Evolutionary conservation across 2,113 vertebrate genomes (phyloP).

Genomic region (Plestiodon gilberti): DNA sequence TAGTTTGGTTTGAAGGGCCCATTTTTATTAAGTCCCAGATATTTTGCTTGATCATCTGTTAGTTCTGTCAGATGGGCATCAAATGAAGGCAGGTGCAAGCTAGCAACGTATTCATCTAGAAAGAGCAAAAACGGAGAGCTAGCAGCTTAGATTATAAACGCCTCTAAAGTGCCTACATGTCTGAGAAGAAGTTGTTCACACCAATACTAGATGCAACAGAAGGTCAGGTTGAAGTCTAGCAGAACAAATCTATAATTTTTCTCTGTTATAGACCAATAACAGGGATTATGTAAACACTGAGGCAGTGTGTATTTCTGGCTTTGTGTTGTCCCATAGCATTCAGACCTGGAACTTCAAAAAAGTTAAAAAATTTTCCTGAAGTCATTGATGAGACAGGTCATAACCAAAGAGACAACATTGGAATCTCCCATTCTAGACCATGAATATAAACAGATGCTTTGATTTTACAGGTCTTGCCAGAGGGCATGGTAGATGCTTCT

Average conservation of each 20-base stretch:
- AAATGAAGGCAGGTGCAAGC: constrained; percentile 85
- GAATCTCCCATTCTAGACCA: not conserved
- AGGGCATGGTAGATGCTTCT: not conserved
- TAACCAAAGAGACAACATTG: not conserved
- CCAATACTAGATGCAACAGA: not conserved
- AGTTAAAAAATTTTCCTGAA: not conserved
- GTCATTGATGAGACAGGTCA: not conserved
- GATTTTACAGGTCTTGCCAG: not conserved
- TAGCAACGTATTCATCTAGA: constrained; percentile 87
- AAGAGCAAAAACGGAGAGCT: not conserved
- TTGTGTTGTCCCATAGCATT: not conserved
- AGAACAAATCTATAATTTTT: not conserved
- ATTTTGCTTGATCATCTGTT: constrained; percentile 86
- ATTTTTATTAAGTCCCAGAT: constrained; percentile 88
- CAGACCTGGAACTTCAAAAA: not conserved
- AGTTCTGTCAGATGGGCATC: constrained; percentile 87
- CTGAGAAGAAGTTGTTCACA: not conserved
- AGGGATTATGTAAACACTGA: not conserved
- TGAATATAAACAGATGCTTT: not conserved
- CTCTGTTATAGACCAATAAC: not conserved
- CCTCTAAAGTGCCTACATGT: not conserved
- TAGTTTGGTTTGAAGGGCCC: constrained; percentile 90
- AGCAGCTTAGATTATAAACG: not conserved
- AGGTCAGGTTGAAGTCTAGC: not conserved
- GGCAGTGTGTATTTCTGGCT: not conserved